Evolutionary conservation across 2,888 invertebrate genomes (phyloP).

Genomic region (Heliconius ethilla): DNA sequence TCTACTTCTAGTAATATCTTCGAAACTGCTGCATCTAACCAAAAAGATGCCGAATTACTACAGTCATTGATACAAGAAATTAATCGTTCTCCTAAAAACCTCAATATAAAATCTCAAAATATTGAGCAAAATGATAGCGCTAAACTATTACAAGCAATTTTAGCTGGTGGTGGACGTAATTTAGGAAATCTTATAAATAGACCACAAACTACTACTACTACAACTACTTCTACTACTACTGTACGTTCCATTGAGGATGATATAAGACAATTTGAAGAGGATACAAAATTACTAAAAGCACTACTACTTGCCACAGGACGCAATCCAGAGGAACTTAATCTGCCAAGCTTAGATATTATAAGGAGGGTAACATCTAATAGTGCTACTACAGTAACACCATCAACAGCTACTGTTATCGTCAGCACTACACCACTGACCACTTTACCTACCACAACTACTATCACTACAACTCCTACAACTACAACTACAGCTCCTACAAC

Average conservation of each 20-base stretch:
- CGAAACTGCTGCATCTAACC: slow-evolving; percentile 58
- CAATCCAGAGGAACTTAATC: slow-evolving; percentile 67
- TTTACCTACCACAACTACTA: slow-evolving; percentile 48
- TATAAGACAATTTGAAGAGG: slow-evolving; percentile 74
- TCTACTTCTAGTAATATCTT: slow-evolving; percentile 58
- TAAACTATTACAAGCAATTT: slow-evolving; percentile 65
- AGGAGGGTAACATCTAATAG: slow-evolving; percentile 38
- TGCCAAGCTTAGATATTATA: slow-evolving; percentile 64
- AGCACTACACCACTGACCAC: slow-evolving; percentile 32
- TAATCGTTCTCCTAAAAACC: slow-evolving; percentile 70
- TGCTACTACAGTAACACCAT: slow-evolving; percentile 49
- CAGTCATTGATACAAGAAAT: slow-evolving; percentile 61
- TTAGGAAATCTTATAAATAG: slow-evolving; percentile 51
- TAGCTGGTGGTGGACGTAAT: slow-evolving; percentile 60
- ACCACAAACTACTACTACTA: slow-evolving; percentile 57
- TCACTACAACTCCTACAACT: slow-evolving; percentile 37
- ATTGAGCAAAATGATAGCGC: slow-evolving; percentile 54
- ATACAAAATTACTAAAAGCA: slow-evolving; percentile 73
- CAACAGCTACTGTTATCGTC: slow-evolving; percentile 43
- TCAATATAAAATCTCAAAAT: slow-evolving; percentile 54
- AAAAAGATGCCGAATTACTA: slow-evolving; percentile 61
- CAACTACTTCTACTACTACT: slow-evolving; percentile 57
- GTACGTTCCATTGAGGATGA: slow-evolving; percentile 72
- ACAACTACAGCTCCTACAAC: slow-evolving; percentile 44
- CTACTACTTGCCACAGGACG: slow-evolving; percentile 73